Evolutionary conservation across 2,888 invertebrate species (phyloP).

Genomic region (Lasioglossum calceatum): DNA sequence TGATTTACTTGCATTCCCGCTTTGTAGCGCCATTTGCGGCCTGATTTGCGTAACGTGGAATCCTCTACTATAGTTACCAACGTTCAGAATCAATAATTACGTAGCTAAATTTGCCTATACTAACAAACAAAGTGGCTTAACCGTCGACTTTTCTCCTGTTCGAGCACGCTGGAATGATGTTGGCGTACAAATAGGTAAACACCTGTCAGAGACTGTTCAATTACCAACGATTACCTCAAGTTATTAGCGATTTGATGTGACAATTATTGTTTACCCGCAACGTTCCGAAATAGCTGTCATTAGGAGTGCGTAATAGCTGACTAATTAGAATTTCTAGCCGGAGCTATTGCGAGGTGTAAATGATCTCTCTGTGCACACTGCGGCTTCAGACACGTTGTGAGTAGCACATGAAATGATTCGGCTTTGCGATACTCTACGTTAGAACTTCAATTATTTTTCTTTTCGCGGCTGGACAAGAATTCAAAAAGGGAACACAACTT

Average conservation of each 20-base stretch:
- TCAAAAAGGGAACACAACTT: background rate
- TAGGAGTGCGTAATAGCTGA: background rate
- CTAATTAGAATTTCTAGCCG: conserved; percentile 9
- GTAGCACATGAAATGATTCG: background rate
- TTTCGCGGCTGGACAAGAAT: background rate
- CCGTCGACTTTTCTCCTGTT: background rate
- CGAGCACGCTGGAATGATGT: background rate
- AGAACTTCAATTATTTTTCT: background rate
- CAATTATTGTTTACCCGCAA: conserved; percentile 33
- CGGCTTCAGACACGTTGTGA: background rate
- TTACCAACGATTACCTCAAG: conserved; percentile 32
- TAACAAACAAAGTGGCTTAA: conserved; percentile 2
- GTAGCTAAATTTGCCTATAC: background rate
- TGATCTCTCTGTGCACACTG: background rate
- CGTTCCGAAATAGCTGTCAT: conserved; percentile 1
- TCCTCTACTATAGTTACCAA: background rate
- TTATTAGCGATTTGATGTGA: conserved; percentile 36
- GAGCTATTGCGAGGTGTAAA: background rate
- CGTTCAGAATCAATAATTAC: background rate
- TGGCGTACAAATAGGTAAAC: conserved; percentile 4
- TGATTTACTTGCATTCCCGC: too few relatives aligned
- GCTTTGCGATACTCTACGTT: background rate
- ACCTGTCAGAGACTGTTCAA: conserved; percentile 30
- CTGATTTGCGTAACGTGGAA: background rate
- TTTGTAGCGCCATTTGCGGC: background rate